Base-by-base conservation (phyloP, 1,140 invertebrate species). In the Acromyrmex charruanus region DNA sequence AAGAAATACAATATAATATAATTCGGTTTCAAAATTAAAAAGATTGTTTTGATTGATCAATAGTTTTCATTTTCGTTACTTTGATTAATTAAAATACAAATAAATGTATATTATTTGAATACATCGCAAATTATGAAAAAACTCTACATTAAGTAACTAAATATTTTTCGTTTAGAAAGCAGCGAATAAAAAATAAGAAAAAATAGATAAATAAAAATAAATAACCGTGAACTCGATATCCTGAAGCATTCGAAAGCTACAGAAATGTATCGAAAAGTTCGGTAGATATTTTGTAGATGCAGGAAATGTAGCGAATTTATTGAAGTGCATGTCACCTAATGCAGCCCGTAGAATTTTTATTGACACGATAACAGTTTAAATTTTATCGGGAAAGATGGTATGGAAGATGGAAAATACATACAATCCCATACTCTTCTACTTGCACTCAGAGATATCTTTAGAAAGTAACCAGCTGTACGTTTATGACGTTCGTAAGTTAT, bases 301-400 rank as follows among this genome's bases (percentile, higher is more conserved):
- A 31, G 16, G 35, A 84, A 75, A 63, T 75, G 39, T 58, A 59
- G 51, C 28, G 14, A 74, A 28, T 84, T 84, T 84, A 82, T 82
- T 63, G 55, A 84, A 61, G 55, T 39, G 55, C 69, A 75, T 35
- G 21, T 44, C 55, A 59, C 28, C 58, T 84, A 84, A 84, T 51
- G 69, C 49, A 63, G n/a, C 69, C 35, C n/a, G 39, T 55, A 28
- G 69, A 72, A 84, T 84, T 84, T 84, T 84, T 84, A 84, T 84
- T 75, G 69, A 75, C 58, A 75, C 69, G 39, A 53, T 63, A 84
- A 84, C 80, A 84, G 80, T 61, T 84, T 75, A 84, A 84, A 84
- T 84, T 84, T 75, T 84, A 84, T 58, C 55, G 49, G 25, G 25
- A 25, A 25, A 25, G 0, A 25, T 31, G 25, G 53, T 25, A 25